Evolutionary conservation across 2,113 vertebrate species (phyloP).

Genomic region (Phaetusa simplex): DNA sequence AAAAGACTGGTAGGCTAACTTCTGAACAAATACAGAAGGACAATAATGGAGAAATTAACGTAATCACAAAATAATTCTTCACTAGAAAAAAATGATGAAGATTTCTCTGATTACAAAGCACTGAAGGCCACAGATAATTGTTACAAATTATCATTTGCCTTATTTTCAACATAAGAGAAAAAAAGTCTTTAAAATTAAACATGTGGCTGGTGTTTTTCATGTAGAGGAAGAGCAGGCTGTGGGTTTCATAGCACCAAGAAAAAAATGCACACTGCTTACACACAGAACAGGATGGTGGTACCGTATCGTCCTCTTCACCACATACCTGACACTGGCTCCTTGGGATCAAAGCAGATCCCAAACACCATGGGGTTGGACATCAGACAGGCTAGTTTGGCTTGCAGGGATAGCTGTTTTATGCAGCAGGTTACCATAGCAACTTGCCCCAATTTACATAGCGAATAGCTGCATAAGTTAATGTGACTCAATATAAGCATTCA

Average conservation of each 20-base stretch:
- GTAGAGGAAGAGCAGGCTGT: background rate
- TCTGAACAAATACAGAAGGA: background rate
- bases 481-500: background rate
- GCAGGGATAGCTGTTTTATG: background rate
- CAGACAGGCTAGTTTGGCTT: background rate
- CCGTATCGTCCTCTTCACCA: background rate
- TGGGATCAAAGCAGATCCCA: background rate
- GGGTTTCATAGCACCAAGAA: background rate
- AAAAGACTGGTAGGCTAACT: background rate
- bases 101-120: background rate
- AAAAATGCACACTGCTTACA: background rate
- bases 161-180: background rate
- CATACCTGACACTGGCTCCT: rapidly evolving
- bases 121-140: background rate
- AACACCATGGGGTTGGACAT: background rate
- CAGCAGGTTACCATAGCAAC: constrained; percentile 12
- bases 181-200: background rate
- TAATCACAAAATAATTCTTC: background rate
- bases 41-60: background rate
- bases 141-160: background rate
- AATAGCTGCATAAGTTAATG: background rate
- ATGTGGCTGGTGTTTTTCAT: background rate
- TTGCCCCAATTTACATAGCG: background rate
- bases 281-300: background rate
- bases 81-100: background rate